Evolutionary conservation across 2,797 vertebrate species (phyloP).

Genomic region (Australoheros facetus): DNA sequence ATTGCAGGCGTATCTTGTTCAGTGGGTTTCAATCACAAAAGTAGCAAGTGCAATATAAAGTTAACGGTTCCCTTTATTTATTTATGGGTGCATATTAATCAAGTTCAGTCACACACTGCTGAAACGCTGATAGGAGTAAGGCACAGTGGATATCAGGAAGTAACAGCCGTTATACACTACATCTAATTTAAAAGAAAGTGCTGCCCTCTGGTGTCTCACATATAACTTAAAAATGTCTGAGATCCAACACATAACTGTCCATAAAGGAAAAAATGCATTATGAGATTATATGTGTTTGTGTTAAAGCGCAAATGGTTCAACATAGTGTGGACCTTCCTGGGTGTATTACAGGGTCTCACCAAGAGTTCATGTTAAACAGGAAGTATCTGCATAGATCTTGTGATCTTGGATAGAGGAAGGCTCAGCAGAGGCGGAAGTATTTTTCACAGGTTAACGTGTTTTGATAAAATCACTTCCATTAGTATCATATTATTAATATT

Average conservation of each 20-base stretch:
- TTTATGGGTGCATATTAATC: too few relatives aligned
- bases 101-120: background rate
- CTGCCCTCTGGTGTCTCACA: slow-evolving; percentile 75
- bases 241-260: background rate
- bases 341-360: background rate
- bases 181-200: slow-evolving; percentile 52
- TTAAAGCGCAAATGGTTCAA: background rate
- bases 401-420: background rate
- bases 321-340: background rate
- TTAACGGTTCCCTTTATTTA: too few relatives aligned
- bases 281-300: background rate
- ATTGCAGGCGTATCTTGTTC: background rate
- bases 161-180: background rate
- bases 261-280: background rate
- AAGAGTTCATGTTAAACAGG: slow-evolving; percentile 2
- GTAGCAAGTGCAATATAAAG: background rate
- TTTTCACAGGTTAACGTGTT: slow-evolving; percentile 9
- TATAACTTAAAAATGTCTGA: background rate
- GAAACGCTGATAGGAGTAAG: background rate
- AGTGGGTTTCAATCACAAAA: background rate
- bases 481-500: background rate
- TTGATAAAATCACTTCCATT: background rate
- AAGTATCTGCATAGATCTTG: background rate
- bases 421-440: background rate
- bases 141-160: background rate